Percentiles rank a stretch among this genome's conserved stretches.
Evolutionary conservation across 2,888 invertebrate genomes (phyloP).

Genomic region (Cephus sareptanus): DNA sequence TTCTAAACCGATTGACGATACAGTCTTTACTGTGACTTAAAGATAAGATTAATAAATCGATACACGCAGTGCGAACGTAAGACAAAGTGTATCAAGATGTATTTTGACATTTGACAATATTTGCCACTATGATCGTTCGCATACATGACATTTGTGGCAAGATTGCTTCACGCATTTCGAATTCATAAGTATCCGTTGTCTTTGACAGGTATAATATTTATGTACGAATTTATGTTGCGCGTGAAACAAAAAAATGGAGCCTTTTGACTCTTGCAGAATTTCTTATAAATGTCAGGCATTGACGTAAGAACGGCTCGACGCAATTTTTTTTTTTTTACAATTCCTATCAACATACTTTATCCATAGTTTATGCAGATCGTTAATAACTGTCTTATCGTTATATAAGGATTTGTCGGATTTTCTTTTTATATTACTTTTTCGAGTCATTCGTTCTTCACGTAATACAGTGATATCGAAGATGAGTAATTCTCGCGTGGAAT

Average conservation of each 20-base stretch:
- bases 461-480: background rate
- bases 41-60: background rate
- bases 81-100: background rate
- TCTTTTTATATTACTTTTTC: no score
- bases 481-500: background rate
- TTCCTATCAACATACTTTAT: background rate
- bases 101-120: background rate
- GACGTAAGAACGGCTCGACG: background rate
- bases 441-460: no score
- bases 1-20: background rate
- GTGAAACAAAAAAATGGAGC: background rate
- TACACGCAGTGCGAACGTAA: background rate
- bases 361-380: background rate
- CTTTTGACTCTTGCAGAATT: background rate
- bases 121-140: background rate
- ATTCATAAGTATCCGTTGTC: background rate
- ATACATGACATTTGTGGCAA: background rate
- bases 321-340: background rate
- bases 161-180: background rate
- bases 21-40: background rate
- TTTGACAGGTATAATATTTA: background rate
- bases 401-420: background rate
- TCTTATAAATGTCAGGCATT: background rate
- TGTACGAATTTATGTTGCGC: background rate
- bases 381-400: background rate